These are phyloP conservation scores for Heterodera carotae DNA, from an alignment of 1,140 invertebrate species.

Conservation along the genomic window DNA sequence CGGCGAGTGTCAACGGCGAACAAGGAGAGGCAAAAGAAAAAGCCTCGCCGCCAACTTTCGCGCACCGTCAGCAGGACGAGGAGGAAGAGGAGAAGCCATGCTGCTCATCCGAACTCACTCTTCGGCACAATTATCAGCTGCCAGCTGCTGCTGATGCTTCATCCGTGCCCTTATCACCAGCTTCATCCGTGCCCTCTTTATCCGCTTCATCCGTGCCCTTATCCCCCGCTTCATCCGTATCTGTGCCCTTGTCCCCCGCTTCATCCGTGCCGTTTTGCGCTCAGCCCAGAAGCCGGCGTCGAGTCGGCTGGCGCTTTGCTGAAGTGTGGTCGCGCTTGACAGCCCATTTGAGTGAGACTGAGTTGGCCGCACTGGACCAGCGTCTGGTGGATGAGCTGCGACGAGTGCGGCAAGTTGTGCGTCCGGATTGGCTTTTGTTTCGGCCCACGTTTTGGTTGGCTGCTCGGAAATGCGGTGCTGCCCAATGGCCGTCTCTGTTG, in stretches of 20 bases:
- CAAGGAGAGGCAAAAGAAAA: not conserved
- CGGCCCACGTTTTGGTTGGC: conserved; percentile 19
- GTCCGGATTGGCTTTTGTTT: conserved; percentile 25
- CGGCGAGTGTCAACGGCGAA: not conserved
- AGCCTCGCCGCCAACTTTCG: too few relatives aligned
- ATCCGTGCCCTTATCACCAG: too few relatives aligned
- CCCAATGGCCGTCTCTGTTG: conserved; percentile 18
- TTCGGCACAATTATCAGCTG: too few relatives aligned
- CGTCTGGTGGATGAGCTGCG: conserved; percentile 19
- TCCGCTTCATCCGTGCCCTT: not conserved
- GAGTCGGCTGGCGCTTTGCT: conserved; percentile 2
- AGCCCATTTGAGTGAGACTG: conserved; percentile 10
- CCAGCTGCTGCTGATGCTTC: too few relatives aligned
- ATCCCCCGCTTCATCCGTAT: not conserved
- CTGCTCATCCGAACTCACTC: too few relatives aligned
- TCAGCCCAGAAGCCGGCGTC: not conserved
- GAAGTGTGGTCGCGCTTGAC: conserved; percentile 16
- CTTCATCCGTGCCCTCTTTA: not conserved
- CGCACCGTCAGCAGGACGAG: not conserved
- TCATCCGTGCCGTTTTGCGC: not conserved
- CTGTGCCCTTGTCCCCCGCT: not conserved
- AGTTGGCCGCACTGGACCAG: conserved; percentile 20
- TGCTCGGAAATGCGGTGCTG: not conserved
- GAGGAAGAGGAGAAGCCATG: not conserved
- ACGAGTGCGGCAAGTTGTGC: not conserved